Conservation (phyloP, 2,888 invertebrate genomes). For the Ichneumoninae sp. region DNA sequence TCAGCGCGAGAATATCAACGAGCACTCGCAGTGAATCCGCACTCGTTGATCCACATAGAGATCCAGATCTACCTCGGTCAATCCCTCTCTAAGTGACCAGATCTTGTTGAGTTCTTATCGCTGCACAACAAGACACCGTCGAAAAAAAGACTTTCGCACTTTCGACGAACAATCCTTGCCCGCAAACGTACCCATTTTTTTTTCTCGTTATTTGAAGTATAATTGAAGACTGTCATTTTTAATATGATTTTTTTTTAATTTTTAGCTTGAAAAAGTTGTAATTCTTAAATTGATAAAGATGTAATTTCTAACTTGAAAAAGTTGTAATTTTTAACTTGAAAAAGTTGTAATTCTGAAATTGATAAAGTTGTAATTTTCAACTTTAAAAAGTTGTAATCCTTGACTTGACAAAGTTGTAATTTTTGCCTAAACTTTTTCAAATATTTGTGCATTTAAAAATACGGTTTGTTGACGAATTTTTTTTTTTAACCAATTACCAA, state of each 20-base stretch:
- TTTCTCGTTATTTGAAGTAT: not conserved
- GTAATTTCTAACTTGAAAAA: no score
- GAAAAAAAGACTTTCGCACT: no score
- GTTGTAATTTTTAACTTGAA: no score
- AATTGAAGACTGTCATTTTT: not conserved
- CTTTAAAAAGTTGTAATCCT: no score
- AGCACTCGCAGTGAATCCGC: slow-evolving; percentile 19
- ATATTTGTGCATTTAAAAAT: not conserved
- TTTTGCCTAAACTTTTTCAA: not conserved
- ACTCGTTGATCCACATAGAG: slow-evolving; percentile 31
- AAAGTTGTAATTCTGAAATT: no score
- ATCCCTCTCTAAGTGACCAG: slow-evolving; percentile 44
- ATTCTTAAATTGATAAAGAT: not conserved
- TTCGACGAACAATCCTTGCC: no score
- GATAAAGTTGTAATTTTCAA: no score
- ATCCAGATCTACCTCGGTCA: slow-evolving; percentile 44
- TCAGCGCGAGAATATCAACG: not conserved
- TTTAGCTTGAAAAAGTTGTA: not conserved
- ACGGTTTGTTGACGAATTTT: no score
- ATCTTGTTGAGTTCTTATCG: slow-evolving; percentile 32
- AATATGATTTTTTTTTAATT: not conserved
- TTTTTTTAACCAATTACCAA: no score
- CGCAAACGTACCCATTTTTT: not conserved
- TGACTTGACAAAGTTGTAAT: no score
- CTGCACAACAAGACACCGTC: not conserved